phyloP scores from a whole-genome alignment of 2,797 vertebrate species.

The Orestias chungarensis region DNA sequence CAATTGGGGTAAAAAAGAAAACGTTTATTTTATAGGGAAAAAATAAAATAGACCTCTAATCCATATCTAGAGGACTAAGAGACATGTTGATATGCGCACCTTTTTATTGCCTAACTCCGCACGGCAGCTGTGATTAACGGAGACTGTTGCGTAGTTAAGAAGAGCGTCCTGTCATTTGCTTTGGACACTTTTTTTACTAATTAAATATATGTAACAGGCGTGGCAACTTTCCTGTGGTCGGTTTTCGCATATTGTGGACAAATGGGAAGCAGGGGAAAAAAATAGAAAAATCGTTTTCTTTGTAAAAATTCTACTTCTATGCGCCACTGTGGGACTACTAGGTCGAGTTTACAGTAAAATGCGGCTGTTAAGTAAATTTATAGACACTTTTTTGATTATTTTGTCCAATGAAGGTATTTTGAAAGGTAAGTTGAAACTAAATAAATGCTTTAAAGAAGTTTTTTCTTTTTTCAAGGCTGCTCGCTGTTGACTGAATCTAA shows the following conservation, averaged over 20 bases:
- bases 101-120: slow-evolving; percentile 29
- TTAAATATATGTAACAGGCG: slow-evolving; percentile 62
- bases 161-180: slow-evolving; percentile 10
- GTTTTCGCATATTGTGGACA: no score
- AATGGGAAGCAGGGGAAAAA: no score
- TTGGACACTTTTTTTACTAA: slow-evolving; percentile 8
- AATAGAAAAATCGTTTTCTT: no score
- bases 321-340: slow-evolving; percentile 34
- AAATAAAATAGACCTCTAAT: background rate
- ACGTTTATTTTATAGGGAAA: background rate
- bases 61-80: background rate
- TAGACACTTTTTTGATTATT: slow-evolving; percentile 61
- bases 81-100: slow-evolving; percentile 54
- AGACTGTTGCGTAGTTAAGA: slow-evolving; percentile 41
- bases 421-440: slow-evolving; percentile 13
- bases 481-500: slow-evolving; percentile 28
- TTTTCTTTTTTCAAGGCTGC: background rate
- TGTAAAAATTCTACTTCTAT: slow-evolving; percentile 7
- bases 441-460: background rate
- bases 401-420: slow-evolving; percentile 42
- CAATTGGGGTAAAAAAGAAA: slow-evolving; percentile 22
- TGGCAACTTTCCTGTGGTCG: slow-evolving; percentile 76
- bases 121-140: slow-evolving; percentile 26
- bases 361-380: slow-evolving; percentile 49
- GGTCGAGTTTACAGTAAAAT: slow-evolving; percentile 64